Evolutionary conservation across 2,888 invertebrate species (phyloP).

Genomic region (Stenodema calcarata): DNA sequence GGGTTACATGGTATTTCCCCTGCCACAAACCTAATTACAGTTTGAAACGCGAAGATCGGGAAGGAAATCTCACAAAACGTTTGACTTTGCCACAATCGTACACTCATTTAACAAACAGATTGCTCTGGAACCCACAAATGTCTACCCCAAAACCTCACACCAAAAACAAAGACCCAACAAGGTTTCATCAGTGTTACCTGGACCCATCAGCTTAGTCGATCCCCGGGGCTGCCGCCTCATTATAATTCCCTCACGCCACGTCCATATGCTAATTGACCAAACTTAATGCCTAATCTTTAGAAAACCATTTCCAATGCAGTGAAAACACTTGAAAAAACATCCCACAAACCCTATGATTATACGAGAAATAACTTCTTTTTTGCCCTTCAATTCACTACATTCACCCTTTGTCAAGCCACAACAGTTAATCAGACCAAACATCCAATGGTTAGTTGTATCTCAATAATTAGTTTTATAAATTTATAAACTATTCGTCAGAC

Average conservation of each 20-base stretch:
- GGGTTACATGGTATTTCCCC: too few species aligned
- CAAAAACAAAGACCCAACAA: background rate
- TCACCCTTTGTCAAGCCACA: background rate
- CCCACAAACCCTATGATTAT: background rate
- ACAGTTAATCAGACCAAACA: background rate
- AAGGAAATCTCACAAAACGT: too few species aligned
- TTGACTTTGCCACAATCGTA: too few species aligned
- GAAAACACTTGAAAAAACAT: background rate
- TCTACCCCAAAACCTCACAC: too few species aligned
- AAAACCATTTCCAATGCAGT: background rate
- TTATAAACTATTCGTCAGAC: too few species aligned
- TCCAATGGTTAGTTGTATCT: background rate
- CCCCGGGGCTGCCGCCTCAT: background rate
- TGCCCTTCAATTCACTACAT: background rate
- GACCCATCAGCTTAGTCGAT: background rate
- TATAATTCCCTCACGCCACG: slow-evolving; percentile 9
- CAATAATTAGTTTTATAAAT: background rate
- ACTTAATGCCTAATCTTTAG: slow-evolving; percentile 13
- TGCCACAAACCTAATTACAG: too few species aligned
- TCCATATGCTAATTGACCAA: slow-evolving; percentile 7
- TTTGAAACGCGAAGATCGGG: too few species aligned
- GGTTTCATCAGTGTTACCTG: background rate
- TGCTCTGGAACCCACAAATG: too few species aligned
- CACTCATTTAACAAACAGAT: too few species aligned
- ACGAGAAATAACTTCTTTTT: background rate